Base-by-base conservation (phyloP, 2,113 vertebrate genomes). In the Thalassoma bifasciatum region DNA sequence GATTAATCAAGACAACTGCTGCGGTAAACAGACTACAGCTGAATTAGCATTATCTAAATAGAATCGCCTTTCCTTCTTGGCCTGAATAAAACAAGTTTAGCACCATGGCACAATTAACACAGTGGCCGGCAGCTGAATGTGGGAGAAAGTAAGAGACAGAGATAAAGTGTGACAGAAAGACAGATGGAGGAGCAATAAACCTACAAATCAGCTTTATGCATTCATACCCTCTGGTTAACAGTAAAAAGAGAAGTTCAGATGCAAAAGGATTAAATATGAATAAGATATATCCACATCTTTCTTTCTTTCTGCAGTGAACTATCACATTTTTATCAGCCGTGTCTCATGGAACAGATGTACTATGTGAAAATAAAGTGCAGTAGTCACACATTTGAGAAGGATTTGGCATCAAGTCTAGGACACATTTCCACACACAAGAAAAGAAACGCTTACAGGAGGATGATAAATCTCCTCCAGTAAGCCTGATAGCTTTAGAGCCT, bases 71-170 rank as follows among this genome's bases (percentile, higher is more conserved):
- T 59, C 72, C 56, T 69, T 69, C 54, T 62, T 63, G 67, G 47
- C 83, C 78, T 84, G 70, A 40, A 82, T 82, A 70, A 77, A 66
- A 80, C 60, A 66, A 61, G 73, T 85, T 78, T 67, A 88, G 70
- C 38, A 68, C 42, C 17, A 1, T 66, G 69, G 52, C 63, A 75
- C 75, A 83, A 81, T 84, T 86, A 82, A 72, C 81, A 82, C 60
- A 69, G 44, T 65, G 77, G 70, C 80, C 74, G 62, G 66, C 24
- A 63, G 78, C 84, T 74, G 50, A 82, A 76, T 77, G 66, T 62
- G 65, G 13, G 23, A 44, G 61, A 71, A 59, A 68, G 50, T 23
- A 56, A 22, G 57, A 68, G 51, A 65, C 54, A 51, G 24, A 79
- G 63, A 70, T 63, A 79, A 50, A 75, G 44, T 50, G 52, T 40